Evolutionary conservation across 2,888 invertebrate species (phyloP).

Genomic region (Limenitis camilla): DNA sequence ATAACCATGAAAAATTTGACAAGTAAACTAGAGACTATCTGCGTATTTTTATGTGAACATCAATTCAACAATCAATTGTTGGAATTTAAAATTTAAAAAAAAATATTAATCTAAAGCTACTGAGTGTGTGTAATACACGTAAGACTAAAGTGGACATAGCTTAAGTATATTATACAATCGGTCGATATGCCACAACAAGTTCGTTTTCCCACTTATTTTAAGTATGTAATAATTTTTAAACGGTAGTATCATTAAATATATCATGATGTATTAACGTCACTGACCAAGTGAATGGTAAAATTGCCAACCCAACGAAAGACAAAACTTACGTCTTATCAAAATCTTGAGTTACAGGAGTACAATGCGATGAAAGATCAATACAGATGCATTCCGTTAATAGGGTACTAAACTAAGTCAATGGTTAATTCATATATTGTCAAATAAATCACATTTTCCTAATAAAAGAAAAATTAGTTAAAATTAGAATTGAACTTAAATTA

Average conservation of each 20-base stretch:
- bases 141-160: too few species aligned
- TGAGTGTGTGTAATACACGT: too few species aligned
- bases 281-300: conserved; percentile 31
- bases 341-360: neutral
- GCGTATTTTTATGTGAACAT: too few species aligned
- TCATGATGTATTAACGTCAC: conserved; percentile 38
- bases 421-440: neutral
- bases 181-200: too few species aligned
- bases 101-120: too few species aligned
- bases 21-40: too few species aligned
- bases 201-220: too few species aligned
- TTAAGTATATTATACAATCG: too few species aligned
- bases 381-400: conserved; percentile 6
- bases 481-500: neutral
- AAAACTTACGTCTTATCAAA: conserved; percentile 29
- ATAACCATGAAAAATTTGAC: too few species aligned
- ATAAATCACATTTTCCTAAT: conserved; percentile 5
- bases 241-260: conserved; percentile 3
- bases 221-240: neutral
- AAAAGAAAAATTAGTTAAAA: conserved; percentile 1
- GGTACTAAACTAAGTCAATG: neutral
- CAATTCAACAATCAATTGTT: too few species aligned
- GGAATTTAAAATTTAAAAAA: too few species aligned
- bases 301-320: conserved; percentile 28
- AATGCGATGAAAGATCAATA: neutral